Evolutionary conservation across 2,113 vertebrate species (phyloP).

Genomic region (Labeo catla): DNA sequence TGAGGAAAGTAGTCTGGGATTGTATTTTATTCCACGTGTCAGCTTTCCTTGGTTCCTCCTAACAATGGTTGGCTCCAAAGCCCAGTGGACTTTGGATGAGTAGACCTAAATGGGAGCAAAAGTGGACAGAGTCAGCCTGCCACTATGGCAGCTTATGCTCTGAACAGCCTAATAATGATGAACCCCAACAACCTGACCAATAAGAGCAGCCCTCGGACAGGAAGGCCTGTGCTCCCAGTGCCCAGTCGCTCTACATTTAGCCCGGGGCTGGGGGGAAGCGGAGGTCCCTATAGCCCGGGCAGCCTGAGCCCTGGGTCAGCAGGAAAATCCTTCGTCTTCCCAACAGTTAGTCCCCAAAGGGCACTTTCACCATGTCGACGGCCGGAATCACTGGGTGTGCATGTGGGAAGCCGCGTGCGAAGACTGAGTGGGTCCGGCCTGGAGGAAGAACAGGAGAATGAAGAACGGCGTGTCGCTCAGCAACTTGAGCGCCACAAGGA

Average conservation of each 20-base stretch:
- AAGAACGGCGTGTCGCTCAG: conserved; percentile 75
- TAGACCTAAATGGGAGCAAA: conserved; percentile 61
- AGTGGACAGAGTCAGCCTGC: conserved; percentile 56
- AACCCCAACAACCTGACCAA: conserved; percentile 71
- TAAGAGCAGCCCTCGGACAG: conserved; percentile 70
- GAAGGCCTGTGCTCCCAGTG: conserved; percentile 77
- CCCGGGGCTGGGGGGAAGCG: conserved; percentile 68
- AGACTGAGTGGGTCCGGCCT: conserved; percentile 70
- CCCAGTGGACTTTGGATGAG: conserved; percentile 51
- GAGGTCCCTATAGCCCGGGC: conserved; percentile 73
- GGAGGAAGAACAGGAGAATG: conserved; percentile 55
- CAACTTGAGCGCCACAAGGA: conserved; percentile 81
- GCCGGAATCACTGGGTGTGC: conserved; percentile 67
- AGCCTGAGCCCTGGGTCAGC: conserved; percentile 64
- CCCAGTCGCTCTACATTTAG: conserved; percentile 77
- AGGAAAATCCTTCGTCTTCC: conserved; percentile 76
- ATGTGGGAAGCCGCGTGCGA: conserved; percentile 76
- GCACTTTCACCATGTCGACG: conserved; percentile 67
- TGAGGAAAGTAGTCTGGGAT: conserved; percentile 23
- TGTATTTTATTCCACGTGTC: background rate
- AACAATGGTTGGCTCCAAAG: conserved; percentile 56
- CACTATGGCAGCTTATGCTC: conserved; percentile 67
- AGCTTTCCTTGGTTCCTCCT: conserved; percentile 1
- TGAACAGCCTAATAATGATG: conserved; percentile 67
- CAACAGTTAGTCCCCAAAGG: conserved; percentile 57